Conservation (phyloP, 2,113 vertebrate species). For the Zosterops hypoxanthus region DNA sequence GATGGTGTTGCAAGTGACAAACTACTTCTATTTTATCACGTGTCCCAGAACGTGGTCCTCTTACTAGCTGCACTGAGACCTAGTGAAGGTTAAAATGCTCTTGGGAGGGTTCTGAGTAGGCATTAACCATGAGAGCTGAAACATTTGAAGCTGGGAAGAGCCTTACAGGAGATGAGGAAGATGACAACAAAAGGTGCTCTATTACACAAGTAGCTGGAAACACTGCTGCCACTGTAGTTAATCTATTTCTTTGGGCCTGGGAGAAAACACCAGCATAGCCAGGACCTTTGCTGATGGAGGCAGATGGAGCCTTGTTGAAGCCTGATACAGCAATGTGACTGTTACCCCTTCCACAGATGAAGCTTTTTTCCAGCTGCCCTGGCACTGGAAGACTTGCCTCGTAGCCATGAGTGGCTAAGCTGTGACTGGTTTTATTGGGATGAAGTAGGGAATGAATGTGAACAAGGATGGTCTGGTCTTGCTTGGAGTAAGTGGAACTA, state of each 20-base stretch:
- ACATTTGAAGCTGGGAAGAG: not conserved
- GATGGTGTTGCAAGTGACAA: not conserved
- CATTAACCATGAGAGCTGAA: not conserved
- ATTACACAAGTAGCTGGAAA: not conserved
- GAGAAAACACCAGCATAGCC: not conserved
- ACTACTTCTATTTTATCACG: accelerated
- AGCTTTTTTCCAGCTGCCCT: not conserved
- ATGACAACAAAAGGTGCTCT: not conserved
- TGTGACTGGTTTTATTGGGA: not conserved
- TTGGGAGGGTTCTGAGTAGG: not conserved
- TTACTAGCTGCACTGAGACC: not conserved
- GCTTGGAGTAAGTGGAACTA: not conserved
- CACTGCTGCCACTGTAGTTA: not conserved
- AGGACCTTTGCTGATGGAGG: not conserved
- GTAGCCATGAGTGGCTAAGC: not conserved
- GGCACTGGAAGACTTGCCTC: not conserved
- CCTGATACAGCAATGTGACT: not conserved
- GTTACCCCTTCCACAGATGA: not conserved
- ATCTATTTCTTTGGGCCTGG: not conserved
- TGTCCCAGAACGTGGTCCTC: not conserved
- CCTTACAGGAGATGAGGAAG: not conserved
- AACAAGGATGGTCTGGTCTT: not conserved
- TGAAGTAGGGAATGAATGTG: not conserved
- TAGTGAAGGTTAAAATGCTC: not conserved
- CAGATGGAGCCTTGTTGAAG: not conserved